Evolutionary conservation across 1,140 invertebrate genomes (phyloP).

Genomic region (Zaprionus capensis): DNA sequence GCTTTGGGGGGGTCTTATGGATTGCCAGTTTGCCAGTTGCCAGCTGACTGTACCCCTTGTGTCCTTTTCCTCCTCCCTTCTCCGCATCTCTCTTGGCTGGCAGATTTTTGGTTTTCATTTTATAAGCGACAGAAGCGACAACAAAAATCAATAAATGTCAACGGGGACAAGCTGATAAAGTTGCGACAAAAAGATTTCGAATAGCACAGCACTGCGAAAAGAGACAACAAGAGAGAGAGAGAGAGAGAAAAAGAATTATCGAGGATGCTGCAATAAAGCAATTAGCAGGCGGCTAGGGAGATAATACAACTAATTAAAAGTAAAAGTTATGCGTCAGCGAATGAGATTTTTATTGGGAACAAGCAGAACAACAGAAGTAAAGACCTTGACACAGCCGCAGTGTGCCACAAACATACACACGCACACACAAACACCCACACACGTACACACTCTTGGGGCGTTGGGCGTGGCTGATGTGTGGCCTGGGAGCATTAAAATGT

Average conservation of each 20-base stretch:
- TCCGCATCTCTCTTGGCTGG: constrained; percentile 25
- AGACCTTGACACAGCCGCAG: constrained; percentile 24
- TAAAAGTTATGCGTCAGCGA: constrained; percentile 82
- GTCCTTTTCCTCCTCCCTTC: background rate
- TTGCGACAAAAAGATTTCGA: constrained; percentile 78
- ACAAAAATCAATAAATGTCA: constrained; percentile 77
- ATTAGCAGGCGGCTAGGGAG: constrained; percentile 79
- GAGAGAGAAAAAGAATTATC: constrained; percentile 27
- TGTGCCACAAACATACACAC: background rate
- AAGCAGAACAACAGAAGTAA: constrained; percentile 29
- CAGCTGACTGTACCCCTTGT: constrained; percentile 53
- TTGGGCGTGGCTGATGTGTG: constrained; percentile 56
- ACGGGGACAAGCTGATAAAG: constrained; percentile 75
- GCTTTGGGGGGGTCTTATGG: constrained; percentile 61
- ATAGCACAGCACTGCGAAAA: constrained; percentile 45
- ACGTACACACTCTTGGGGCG: constrained; percentile 17
- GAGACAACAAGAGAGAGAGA: constrained; percentile 28
- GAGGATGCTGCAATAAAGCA: constrained; percentile 69
- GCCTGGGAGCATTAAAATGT: constrained; percentile 73
- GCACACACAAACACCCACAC: constrained; percentile 1
- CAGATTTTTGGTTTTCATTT: constrained; percentile 76
- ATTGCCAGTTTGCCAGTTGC: constrained; percentile 71
- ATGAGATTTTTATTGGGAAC: constrained; percentile 80
- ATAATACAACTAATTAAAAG: constrained; percentile 83
- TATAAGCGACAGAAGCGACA: constrained; percentile 48